Evolutionary conservation across 2,888 invertebrate genomes (phyloP).

Genomic region (Stenolophus ochropezus): DNA sequence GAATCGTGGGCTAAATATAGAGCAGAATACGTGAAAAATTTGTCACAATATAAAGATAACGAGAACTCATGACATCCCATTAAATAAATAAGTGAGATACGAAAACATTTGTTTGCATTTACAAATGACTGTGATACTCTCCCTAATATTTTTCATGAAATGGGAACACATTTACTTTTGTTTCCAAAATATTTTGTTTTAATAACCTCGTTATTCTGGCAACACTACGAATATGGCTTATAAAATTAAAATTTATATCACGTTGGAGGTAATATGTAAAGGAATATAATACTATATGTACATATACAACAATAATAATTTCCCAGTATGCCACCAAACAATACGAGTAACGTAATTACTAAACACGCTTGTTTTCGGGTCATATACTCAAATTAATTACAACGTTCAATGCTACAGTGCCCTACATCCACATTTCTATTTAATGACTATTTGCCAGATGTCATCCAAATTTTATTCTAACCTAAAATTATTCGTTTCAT

Average conservation of each 20-base stretch:
- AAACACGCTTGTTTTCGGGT: constrained; percentile 11
- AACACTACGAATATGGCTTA: background rate
- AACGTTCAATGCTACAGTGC: constrained; percentile 5
- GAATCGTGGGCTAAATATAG: constrained; percentile 1
- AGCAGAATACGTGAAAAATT: constrained; percentile 14
- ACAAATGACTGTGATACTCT: constrained; percentile 27
- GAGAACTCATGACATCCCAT: constrained; percentile 5
- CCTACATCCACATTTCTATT: constrained; percentile 18
- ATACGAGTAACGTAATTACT: constrained; percentile 1
- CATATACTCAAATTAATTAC: constrained; percentile 29
- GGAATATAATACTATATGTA: background rate
- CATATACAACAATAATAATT: background rate
- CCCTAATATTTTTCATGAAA: background rate
- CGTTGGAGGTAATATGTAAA: background rate
- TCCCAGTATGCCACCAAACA: background rate
- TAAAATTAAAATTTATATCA: background rate
- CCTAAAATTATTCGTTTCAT: background rate
- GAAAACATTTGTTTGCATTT: constrained; percentile 29
- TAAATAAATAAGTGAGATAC: constrained; percentile 11
- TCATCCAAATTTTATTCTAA: constrained; percentile 24
- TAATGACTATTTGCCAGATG: constrained; percentile 31
- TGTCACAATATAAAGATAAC: constrained; percentile 28
- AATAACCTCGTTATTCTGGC: background rate
- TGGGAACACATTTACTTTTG: background rate
- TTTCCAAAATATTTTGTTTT: background rate